Conservation (phyloP, 2,113 vertebrate genomes). For the Balaeniceps rex region DNA sequence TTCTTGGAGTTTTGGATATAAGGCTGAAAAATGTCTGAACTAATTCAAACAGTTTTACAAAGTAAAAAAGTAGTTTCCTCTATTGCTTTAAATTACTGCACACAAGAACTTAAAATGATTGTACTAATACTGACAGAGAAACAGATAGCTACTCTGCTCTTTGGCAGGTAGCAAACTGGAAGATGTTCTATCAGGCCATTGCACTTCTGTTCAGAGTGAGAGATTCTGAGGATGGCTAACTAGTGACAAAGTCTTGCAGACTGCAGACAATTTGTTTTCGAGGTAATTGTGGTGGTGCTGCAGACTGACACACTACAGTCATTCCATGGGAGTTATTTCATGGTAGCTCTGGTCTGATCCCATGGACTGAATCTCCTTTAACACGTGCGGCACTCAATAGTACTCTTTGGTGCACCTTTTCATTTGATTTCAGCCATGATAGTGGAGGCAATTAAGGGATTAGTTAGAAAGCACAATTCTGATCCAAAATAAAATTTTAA, state of each 20-base stretch:
- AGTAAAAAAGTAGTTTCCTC: background rate
- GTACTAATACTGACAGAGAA: background rate
- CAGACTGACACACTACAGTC: background rate
- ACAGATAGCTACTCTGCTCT: background rate
- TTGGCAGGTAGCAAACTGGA: background rate
- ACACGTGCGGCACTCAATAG: background rate
- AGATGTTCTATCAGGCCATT: background rate
- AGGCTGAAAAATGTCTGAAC: background rate
- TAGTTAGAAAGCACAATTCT: background rate
- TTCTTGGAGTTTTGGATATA: background rate
- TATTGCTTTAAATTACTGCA: background rate
- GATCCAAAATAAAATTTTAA: background rate
- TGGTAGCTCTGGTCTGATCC: background rate
- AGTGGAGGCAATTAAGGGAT: background rate
- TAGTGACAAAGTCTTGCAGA: background rate
- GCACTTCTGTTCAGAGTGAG: background rate
- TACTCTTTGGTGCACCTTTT: background rate
- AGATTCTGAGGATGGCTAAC: background rate
- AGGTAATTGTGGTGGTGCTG: background rate
- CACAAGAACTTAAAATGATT: background rate
- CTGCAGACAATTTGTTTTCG: background rate
- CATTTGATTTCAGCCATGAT: background rate
- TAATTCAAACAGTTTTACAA: background rate
- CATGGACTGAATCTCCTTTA: background rate
- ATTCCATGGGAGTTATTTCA: background rate